Conservation (phyloP, 2,113 vertebrate genomes). For the Elaphurus davidianus region DNA sequence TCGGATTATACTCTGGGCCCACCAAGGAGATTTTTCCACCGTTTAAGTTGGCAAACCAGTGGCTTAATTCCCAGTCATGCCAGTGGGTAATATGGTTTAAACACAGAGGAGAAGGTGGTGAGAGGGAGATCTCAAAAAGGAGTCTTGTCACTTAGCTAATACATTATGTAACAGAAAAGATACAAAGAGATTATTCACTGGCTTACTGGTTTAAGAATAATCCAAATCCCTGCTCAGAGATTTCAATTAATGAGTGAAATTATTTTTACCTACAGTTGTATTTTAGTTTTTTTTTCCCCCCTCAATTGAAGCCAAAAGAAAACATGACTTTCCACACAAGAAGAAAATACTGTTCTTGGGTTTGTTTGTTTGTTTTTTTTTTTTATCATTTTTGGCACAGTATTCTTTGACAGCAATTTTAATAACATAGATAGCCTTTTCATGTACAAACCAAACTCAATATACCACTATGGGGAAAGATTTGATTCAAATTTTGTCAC, state of each 20-base stretch:
- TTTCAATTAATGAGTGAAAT: constrained; percentile 67
- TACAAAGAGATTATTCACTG: constrained; percentile 55
- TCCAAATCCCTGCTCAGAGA: constrained; percentile 14
- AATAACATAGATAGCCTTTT: constrained; percentile 24
- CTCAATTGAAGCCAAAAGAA: constrained; percentile 19
- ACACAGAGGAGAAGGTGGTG: constrained; percentile 25
- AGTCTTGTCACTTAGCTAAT: constrained; percentile 61
- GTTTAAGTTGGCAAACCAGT: neutral
- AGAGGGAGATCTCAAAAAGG: constrained; percentile 51
- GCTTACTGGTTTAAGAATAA: constrained; percentile 38
- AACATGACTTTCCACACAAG: neutral
- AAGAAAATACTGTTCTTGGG: neutral
- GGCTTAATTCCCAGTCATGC: constrained; percentile 50
- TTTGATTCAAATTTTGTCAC: constrained; percentile 52
- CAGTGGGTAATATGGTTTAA: constrained; percentile 50
- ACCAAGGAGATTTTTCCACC: constrained; percentile 63
- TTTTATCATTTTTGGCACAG: neutral
- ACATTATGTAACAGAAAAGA: neutral
- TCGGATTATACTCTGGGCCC: constrained; percentile 5
- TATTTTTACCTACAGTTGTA: constrained; percentile 61
- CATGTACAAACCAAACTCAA: constrained; percentile 1
- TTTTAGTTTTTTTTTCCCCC: constrained; percentile 52
- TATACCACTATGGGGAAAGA: constrained; percentile 26
- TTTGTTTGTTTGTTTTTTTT: neutral
- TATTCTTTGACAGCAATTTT: neutral